Conservation (phyloP, 2,888 invertebrate species). For the Drosophila greeni region DNA sequence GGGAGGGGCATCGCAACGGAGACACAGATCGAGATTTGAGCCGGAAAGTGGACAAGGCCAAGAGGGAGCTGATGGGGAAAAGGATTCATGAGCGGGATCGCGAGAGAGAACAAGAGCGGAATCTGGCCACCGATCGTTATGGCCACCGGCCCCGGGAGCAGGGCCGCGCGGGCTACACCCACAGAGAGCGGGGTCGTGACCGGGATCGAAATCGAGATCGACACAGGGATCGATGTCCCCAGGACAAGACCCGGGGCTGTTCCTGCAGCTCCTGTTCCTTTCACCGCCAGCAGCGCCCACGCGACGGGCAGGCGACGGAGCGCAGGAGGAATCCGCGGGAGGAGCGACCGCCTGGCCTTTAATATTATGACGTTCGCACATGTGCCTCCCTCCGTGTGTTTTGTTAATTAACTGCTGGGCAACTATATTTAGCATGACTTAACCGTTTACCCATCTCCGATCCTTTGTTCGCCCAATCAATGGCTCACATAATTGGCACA, state of each 20-base stretch:
- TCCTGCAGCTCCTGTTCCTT: constrained; percentile 10
- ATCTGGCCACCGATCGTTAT: neutral
- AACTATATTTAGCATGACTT: constrained; percentile 30
- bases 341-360: neutral
- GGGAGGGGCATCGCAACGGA: neutral
- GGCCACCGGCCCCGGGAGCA: neutral
- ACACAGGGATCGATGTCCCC: neutral
- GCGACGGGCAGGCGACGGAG: neutral
- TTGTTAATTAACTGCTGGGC: constrained; percentile 43
- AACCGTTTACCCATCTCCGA: constrained; percentile 14
- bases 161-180: constrained; percentile 1
- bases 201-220: neutral
- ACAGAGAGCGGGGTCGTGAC: neutral
- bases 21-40: neutral
- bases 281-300: constrained; percentile 3
- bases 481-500: constrained; percentile 42
- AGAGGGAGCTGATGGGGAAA: neutral
- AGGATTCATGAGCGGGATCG: neutral
- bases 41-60: neutral
- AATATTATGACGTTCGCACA: constrained; percentile 1
- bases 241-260: neutral
- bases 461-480: constrained; percentile 39
- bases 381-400: constrained; percentile 5
- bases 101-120: neutral
- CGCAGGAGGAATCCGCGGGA: neutral